Base-by-base conservation (phyloP, 2,888 invertebrate genomes). In the Clepsis dumicolana region DNA sequence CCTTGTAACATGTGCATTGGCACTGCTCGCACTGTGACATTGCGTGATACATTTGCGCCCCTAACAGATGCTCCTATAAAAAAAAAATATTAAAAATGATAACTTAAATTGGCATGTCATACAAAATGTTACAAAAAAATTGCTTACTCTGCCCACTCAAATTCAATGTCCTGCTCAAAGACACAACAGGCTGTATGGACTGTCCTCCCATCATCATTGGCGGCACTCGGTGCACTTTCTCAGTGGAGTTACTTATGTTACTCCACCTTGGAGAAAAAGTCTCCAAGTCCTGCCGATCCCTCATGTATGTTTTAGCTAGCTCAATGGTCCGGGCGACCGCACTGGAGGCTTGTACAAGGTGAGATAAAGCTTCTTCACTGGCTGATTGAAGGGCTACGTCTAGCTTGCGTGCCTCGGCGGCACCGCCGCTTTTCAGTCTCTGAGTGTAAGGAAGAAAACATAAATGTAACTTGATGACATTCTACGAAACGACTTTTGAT, bases 1-100 rank as follows among this genome's bases (percentile, higher is more conserved):
- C 92, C 91, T 89, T 90, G 91, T 76, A 92, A 80, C 84, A 91
- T 82, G 65, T 85, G 89, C 85, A 92, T 84, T 0, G 92, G 90
- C 65, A 91, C 72, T 4, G 90, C 84, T 66, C 90, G 82, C 21
- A 84, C 79, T 1, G 85, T 77, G 1, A 81, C 72, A 74, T 76
- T 88, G 1, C 78, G 79, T 69, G 74, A 86, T 57, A 78, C 83
- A 69, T 80, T 87, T 7, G 86, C 79, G 76, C 75, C 87, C 27
- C 84, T 79, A 25, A 77, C 69, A 29, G 74, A 50, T 32, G 80
- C 65, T 66, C 81, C 89, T 89, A 72, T 18, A 48, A 48, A 48
- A 16, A 48, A 18, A 32, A 70, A 71, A 70, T 4, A 32, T 10
- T 38, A 83, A 83, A n/a, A n/a, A n/a, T n/a, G n/a, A n/a, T n/a